Evolutionary conservation across 2,888 invertebrate genomes (phyloP).

Genomic region (Schizaphis graminum): DNA sequence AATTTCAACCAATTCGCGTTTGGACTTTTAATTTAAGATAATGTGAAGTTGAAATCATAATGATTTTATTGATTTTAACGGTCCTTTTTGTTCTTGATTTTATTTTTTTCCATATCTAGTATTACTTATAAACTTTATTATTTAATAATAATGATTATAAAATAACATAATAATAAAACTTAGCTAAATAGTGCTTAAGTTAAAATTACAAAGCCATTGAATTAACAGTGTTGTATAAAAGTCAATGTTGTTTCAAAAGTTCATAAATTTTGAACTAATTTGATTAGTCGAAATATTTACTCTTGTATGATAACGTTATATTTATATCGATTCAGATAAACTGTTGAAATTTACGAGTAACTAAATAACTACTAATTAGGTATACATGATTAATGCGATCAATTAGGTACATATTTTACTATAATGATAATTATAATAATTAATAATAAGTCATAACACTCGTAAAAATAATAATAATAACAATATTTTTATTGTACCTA

Average conservation of each 20-base stretch:
- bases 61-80: neutral
- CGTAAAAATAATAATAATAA: too few species aligned
- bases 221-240: neutral
- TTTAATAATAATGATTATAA: neutral
- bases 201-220: neutral
- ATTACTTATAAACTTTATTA: neutral
- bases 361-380: too few species aligned
- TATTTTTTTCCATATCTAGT: neutral
- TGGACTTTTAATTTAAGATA: neutral
- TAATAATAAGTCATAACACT: too few species aligned
- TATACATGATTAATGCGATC: too few species aligned
- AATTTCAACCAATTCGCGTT: neutral
- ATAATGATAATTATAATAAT: too few species aligned
- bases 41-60: neutral
- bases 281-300: neutral
- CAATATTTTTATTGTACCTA: too few species aligned
- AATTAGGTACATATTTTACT: too few species aligned
- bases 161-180: neutral
- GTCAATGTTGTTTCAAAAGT: neutral
- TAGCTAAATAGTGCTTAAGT: neutral
- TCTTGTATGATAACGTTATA: neutral
- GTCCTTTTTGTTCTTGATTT: neutral
- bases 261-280: neutral
- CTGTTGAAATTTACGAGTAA: neutral
- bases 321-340: neutral